These are phyloP conservation scores for Delichon dasypus DNA, from an alignment of 2,797 vertebrate species.

Conservation along the genomic window DNA sequence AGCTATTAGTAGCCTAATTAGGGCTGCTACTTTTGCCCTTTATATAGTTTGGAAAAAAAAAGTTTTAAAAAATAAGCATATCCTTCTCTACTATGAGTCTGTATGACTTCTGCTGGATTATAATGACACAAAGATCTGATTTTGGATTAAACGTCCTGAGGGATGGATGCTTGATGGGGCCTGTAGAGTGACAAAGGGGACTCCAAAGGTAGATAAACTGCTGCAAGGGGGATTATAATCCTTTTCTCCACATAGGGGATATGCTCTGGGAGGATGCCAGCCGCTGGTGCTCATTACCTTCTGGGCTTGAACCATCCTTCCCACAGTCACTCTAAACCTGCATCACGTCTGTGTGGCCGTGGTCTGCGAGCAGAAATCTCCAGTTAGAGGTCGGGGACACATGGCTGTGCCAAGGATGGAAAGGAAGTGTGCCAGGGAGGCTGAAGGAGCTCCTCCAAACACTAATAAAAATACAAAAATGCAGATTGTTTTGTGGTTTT, in stretches of 20 bases:
- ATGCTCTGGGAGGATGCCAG: background rate
- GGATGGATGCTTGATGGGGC: background rate
- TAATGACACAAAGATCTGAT: background rate
- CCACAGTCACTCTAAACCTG: background rate
- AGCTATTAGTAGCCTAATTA: background rate
- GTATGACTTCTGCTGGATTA: background rate
- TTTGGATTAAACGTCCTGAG: background rate
- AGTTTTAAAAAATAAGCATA: background rate
- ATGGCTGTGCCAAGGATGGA: rapidly evolving
- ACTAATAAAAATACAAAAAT: background rate
- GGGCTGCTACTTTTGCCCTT: background rate
- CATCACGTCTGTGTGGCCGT: rapidly evolving
- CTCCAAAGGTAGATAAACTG: background rate
- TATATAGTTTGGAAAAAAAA: background rate
- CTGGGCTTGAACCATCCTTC: background rate
- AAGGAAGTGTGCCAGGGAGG: background rate
- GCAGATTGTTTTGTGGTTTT: background rate
- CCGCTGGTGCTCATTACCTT: rapidly evolving
- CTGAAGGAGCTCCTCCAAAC: background rate
- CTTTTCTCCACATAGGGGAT: background rate
- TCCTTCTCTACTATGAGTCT: background rate
- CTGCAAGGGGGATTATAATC: background rate
- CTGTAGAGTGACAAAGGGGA: background rate
- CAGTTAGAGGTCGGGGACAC: background rate
- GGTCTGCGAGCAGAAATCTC: background rate